Base-by-base conservation (phyloP, 2,797 vertebrate genomes). In the Garrulus glandarius region DNA sequence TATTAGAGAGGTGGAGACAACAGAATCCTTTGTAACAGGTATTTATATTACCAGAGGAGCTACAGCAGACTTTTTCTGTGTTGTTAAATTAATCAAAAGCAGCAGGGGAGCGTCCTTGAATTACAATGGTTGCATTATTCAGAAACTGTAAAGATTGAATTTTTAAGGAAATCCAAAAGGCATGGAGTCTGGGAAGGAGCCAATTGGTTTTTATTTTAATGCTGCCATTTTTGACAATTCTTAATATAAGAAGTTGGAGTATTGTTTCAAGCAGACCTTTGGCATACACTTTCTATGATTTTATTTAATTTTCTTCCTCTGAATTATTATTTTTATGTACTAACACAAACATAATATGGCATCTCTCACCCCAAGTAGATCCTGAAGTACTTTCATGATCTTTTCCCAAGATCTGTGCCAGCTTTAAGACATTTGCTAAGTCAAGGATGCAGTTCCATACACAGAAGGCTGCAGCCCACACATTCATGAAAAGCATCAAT, bases 1-100 rank as follows among this genome's bases (percentile, higher is more conserved):
- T 89, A 84, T 81, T 81, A 92, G 75, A 74, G 79, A 88, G 44
- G 30, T 92, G 39, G 61, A 86, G 80, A 92, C 89, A 97, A 87
- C 43, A 81, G 87, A 78, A 89, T 86, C 92, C 91, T 96, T 93
- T 96, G 92, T 96, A 87, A 68, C 82, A 68, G 0, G 10, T 69
- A 61, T 87, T 94, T 92, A 52, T 91, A 37, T 79, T 91, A 82
- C 76, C 63, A 88, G 70, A 87, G 85, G 77, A 94, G 76, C 76
- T 93, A 68, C 59, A 84, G 88, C 78, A 92, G 93, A 63, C 39
- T 78, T 41, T 19, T 89, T 92, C 89, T 92, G n/a, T 85, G 75
- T 86, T 95, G 87, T 95, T 94, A 93, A 94, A 97, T 94, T 87
- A 96, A 96, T 96, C 95, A 89, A 93, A 95, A 85, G 55, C 89